These are phyloP conservation scores for Drosophila acutilabella DNA, from an alignment of 2,888 invertebrate species.

Conservation along the genomic window DNA sequence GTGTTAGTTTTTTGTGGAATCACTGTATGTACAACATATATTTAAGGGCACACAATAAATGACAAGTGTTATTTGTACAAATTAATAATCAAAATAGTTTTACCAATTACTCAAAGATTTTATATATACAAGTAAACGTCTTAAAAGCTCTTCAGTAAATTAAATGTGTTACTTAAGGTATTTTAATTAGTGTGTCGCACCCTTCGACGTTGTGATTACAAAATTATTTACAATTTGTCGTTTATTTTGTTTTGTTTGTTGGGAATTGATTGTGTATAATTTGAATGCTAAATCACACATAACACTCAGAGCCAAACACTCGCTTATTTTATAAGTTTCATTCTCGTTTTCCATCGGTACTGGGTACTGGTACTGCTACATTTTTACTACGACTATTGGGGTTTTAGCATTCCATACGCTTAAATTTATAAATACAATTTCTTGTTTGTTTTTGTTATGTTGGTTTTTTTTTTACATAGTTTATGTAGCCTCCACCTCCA, in stretches of 20 bases:
- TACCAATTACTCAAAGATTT: too few species aligned
- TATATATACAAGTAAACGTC: too few species aligned
- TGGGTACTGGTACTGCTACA: constrained; percentile 11
- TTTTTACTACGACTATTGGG: constrained; percentile 7
- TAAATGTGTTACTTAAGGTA: constrained; percentile 26
- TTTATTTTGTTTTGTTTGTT: constrained; percentile 1
- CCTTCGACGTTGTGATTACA: constrained; percentile 31
- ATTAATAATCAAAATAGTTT: not conserved
- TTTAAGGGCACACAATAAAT: not conserved
- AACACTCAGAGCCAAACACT: constrained; percentile 13
- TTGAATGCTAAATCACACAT: constrained; percentile 15
- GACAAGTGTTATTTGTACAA: not conserved
- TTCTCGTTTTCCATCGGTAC: constrained; percentile 11
- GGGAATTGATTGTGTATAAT: constrained; percentile 2
- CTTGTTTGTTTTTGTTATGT: too few species aligned
- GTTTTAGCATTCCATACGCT: constrained; percentile 34
- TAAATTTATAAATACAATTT: constrained; percentile 65
- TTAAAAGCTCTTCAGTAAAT: not conserved
- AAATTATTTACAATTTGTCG: constrained; percentile 57
- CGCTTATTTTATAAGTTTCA: constrained; percentile 25
- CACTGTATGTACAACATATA: constrained; percentile 1
- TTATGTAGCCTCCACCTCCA: constrained; percentile 71
- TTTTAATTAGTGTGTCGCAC: constrained; percentile 37
- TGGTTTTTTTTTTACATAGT: constrained; percentile 50
- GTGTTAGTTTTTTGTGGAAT: not conserved